phyloP scores from a whole-genome alignment of 2,888 invertebrate species.

The Drosophila subquinaria region DNA sequence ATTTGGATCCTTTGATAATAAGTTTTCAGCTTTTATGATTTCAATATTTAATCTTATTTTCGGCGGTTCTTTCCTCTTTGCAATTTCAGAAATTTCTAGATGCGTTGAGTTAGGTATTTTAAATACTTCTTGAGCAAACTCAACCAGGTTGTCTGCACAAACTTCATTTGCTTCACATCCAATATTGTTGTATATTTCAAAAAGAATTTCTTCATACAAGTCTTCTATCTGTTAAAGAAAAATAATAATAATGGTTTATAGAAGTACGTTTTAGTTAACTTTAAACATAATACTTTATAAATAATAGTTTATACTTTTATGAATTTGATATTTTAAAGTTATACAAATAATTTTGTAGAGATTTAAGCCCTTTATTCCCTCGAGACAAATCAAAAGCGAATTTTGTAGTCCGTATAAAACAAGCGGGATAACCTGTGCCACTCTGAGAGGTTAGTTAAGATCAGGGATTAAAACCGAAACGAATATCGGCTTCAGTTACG shows the following conservation, averaged over 20 bases:
- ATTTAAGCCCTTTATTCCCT: no score
- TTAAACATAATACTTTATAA: no score
- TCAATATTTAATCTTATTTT: slow-evolving; percentile 94
- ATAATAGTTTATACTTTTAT: not conserved
- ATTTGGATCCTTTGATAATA: slow-evolving; percentile 94
- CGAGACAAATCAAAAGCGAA: no score
- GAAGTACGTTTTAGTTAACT: no score
- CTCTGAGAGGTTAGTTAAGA: no score
- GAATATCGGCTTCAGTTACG: no score
- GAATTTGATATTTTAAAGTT: not conserved
- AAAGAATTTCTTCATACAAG: slow-evolving; percentile 93
- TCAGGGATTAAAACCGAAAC: no score
- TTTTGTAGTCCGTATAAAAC: no score
- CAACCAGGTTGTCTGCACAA: slow-evolving; percentile 89
- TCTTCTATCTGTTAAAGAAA: slow-evolving; percentile 88
- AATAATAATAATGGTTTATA: not conserved
- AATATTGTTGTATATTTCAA: slow-evolving; percentile 93
- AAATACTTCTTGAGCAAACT: slow-evolving; percentile 93
- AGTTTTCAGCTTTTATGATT: slow-evolving; percentile 94
- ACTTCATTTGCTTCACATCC: slow-evolving; percentile 91
- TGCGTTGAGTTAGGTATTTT: slow-evolving; percentile 91
- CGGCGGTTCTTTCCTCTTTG: slow-evolving; percentile 92
- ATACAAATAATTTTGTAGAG: no score
- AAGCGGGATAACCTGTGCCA: no score
- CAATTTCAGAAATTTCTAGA: slow-evolving; percentile 89